Base-by-base conservation (phyloP, 2,113 vertebrate species). In the Halcyon senegalensis region DNA sequence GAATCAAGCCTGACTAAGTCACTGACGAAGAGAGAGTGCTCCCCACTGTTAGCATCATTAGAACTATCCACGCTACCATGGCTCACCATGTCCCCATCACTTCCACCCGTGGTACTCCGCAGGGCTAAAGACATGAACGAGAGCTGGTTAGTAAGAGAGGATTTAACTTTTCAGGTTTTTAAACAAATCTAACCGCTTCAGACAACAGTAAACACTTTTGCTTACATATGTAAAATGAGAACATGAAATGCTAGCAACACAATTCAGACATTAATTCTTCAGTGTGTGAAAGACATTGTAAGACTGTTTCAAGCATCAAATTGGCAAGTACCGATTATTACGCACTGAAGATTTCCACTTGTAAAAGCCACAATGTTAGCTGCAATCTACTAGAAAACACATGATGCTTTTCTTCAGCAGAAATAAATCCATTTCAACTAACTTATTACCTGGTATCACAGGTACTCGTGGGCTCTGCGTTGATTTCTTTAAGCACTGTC, bases 41-140 rank as follows among this genome's bases (percentile, higher is more conserved):
- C 98, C 96, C 98, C 99, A 90, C 91, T 97, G 92, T 99, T 99
- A 96, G 98, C 98, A 95, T 99, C 99, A 64, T 97, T 98, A 76
- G 98, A 98, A 97, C 99, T 99, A 98, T 99, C 99, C 73, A 98
- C 98, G 85, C 99, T 99, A 93, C 98, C 98, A 48, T 98, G 99
- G 98, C 99, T 99, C 97, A 98, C 97, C 78, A 98, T 97, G 98
- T 99, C 98, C 84, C 97, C 98, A 91, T 99, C 98, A 96, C 97
- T 98, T 97, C 97, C 95, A 97, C 96, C 96, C 87, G 97, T 92
- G 93, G 97, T 58, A 94, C 70, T 97, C 95, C 53, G 97, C 92
- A 97, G 97, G 96, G 89, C 98, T 98, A 93, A 97, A 97, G 97
- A 96, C 81, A 98, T 91, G 96, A 97, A 98, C 4, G 35, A 97